These are phyloP conservation scores for Porites rus DNA, from an alignment of 92 coral and sea anemone species.

Conservation along the genomic window DNA sequence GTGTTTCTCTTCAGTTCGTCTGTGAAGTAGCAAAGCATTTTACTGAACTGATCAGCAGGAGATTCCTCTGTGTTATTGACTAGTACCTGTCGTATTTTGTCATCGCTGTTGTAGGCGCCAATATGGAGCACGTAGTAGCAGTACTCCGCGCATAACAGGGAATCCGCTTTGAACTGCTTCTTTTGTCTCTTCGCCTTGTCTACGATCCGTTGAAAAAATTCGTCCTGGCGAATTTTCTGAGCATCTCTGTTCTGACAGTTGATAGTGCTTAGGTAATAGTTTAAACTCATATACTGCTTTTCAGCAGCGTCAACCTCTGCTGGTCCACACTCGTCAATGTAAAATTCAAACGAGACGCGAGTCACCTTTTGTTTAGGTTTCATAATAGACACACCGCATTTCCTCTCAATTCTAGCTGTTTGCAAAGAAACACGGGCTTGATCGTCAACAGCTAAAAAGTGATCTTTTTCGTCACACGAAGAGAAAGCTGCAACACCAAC, in stretches of 20 bases:
- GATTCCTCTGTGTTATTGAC: background rate
- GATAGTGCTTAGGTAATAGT: conserved; percentile 62
- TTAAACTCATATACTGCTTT: conserved; percentile 52
- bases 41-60: background rate
- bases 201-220: conserved; percentile 27
- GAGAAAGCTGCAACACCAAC: conserved; percentile 57
- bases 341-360: conserved; percentile 19
- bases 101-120: conserved; percentile 15
- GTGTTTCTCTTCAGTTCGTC: background rate
- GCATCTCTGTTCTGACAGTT: conserved; percentile 7
- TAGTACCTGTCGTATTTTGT: conserved; percentile 6
- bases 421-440: background rate
- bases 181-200: conserved; percentile 14
- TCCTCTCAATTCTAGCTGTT: conserved; percentile 29
- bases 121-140: conserved; percentile 41
- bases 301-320: conserved; percentile 24
- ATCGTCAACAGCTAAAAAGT: conserved; percentile 46
- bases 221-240: conserved; percentile 48
- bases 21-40: background rate
- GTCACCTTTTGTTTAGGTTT: background rate
- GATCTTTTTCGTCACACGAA: conserved; percentile 8
- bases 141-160: conserved; percentile 61
- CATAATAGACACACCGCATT: conserved; percentile 46
- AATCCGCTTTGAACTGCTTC: background rate
- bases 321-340: conserved; percentile 39